Percentiles rank a stretch among this genome's conserved stretches.
Conservation (phyloP, 2,888 invertebrate genomes). For the Rhagonycha fulva region DNA sequence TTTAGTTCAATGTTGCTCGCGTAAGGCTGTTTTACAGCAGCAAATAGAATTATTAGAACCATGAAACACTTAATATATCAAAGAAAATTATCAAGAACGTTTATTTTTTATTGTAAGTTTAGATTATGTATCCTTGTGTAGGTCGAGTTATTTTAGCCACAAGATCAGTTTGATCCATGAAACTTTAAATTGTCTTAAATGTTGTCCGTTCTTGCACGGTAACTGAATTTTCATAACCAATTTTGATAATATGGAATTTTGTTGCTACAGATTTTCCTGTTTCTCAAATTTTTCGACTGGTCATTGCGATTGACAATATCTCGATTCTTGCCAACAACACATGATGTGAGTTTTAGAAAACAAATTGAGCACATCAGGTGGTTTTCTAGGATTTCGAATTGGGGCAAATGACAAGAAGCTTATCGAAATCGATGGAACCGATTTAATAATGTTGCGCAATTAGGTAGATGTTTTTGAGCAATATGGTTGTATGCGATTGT, state of each 20-base stretch:
- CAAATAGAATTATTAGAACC: constrained; percentile 13
- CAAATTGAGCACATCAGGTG: neutral
- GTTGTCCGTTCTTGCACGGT: neutral
- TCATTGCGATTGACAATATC: neutral
- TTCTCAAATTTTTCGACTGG: neutral
- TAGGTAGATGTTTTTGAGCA: neutral
- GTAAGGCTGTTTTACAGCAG: constrained; percentile 12
- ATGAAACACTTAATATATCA: constrained; percentile 21
- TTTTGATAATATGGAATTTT: neutral
- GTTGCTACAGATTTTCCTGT: neutral
- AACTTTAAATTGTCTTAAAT: constrained; percentile 9
- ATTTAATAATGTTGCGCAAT: neutral
- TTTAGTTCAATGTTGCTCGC: constrained; percentile 20
- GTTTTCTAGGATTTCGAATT: neutral
- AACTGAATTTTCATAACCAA: neutral
- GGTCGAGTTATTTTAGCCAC: constrained; percentile 32
- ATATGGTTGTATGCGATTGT: neutral
- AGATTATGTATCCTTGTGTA: constrained; percentile 30
- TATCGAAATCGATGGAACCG: neutral
- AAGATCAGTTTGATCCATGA: neutral
- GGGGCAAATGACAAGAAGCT: neutral
- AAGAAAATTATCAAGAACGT: constrained; percentile 9
- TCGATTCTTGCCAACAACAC: too few relatives aligned
- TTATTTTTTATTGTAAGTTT: constrained; percentile 19
- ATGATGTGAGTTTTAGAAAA: neutral